Evolutionary conservation across 2,113 vertebrate genomes (phyloP).

Genomic region (Lepisosteus osseus): DNA sequence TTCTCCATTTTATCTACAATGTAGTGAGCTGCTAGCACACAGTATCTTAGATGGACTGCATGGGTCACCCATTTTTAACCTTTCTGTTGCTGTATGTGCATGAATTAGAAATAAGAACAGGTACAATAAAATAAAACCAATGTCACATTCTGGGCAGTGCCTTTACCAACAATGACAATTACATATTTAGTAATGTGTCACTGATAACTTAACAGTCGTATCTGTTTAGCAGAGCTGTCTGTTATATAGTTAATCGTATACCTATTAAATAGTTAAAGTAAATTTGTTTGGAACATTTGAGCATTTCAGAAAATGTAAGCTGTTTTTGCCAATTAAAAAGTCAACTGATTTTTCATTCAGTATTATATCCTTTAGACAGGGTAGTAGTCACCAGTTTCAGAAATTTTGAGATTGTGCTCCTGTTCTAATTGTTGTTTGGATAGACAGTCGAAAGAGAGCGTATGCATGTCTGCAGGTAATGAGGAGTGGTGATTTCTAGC

Average conservation of each 20-base stretch:
- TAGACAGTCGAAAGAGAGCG: background rate
- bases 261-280: constrained; percentile 13
- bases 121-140: background rate
- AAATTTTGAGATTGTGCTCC: constrained; percentile 11
- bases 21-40: too few relatives aligned
- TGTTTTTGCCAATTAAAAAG: background rate
- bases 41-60: too few relatives aligned
- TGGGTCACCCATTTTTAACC: too few relatives aligned
- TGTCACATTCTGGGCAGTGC: too few relatives aligned
- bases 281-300: constrained; percentile 9
- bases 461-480: constrained; percentile 31
- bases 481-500: constrained; percentile 29
- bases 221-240: constrained; percentile 19
- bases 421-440: constrained; percentile 5
- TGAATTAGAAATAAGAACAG: background rate
- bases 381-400: constrained; percentile 1
- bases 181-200: constrained; percentile 1
- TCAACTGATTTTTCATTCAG: background rate
- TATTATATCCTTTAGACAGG: background rate
- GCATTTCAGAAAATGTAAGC: background rate
- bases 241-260: constrained; percentile 6
- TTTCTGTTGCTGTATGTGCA: background rate
- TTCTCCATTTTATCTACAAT: too few relatives aligned
- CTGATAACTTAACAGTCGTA: constrained; percentile 3
- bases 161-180: background rate